Conservation (phyloP, 2,113 vertebrate genomes). For the Scolopax mira region DNA sequence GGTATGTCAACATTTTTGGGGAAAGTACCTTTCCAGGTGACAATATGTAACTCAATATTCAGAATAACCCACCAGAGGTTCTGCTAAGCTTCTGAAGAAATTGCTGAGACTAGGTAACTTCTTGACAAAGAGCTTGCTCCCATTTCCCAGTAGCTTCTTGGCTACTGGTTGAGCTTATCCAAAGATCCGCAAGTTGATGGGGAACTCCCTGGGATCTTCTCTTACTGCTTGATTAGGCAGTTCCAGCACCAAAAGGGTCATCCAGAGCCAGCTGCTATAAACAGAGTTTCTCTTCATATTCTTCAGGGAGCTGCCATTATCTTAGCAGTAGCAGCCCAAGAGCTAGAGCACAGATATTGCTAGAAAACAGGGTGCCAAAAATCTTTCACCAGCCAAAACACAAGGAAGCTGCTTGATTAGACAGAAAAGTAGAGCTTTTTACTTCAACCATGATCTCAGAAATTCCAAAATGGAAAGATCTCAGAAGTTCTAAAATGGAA, state of each 20-base stretch:
- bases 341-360: not conserved
- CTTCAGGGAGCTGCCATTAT: not conserved
- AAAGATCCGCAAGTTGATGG: not conserved
- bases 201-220: not conserved
- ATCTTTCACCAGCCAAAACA: not conserved
- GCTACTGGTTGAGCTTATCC: not conserved
- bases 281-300: not conserved
- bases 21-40: not conserved
- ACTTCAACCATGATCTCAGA: not conserved
- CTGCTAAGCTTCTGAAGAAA: not conserved
- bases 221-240: not conserved
- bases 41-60: not conserved
- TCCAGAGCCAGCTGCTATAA: not conserved
- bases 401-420: not conserved
- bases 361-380: not conserved
- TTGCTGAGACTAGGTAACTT: not conserved
- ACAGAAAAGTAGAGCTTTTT: not conserved
- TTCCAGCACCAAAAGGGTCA: not conserved
- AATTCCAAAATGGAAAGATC: too few species aligned
- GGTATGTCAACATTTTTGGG: not conserved
- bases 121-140: not conserved
- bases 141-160: not conserved
- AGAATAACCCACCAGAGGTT: not conserved
- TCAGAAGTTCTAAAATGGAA: not conserved
- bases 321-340: not conserved